phyloP scores from a whole-genome alignment of 2,888 invertebrate species.

The Sipunculus nudus region DNA sequence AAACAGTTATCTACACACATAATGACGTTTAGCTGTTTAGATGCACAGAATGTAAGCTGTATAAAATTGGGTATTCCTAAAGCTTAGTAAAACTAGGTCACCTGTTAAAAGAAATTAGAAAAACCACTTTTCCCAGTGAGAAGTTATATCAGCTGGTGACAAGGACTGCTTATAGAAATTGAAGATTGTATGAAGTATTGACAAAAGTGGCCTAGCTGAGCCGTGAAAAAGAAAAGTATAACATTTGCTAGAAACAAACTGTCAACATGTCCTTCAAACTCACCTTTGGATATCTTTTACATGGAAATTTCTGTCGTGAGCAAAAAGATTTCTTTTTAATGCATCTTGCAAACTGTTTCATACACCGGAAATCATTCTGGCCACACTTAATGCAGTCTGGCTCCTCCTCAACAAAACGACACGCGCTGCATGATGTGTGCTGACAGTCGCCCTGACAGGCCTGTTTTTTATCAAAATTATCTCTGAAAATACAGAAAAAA shows the following conservation, averaged over 20 bases:
- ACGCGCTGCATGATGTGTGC: conserved; percentile 64
- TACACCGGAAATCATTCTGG: conserved; percentile 59
- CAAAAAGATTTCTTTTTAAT: conserved; percentile 51
- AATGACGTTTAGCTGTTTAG: too few relatives aligned
- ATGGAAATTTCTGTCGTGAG: conserved; percentile 46
- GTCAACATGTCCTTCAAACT: background rate
- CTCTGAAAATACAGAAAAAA: conserved; percentile 42
- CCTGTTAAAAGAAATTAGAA: too few relatives aligned
- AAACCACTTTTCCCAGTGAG: too few relatives aligned
- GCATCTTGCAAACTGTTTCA: conserved; percentile 60
- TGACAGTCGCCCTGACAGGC: conserved; percentile 61
- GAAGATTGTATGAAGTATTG: too few relatives aligned
- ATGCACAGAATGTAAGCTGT: too few relatives aligned
- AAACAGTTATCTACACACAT: too few relatives aligned
- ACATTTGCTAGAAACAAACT: background rate
- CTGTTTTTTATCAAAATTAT: conserved; percentile 48
- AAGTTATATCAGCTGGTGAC: too few relatives aligned
- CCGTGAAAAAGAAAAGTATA: too few relatives aligned
- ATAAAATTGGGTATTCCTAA: too few relatives aligned
- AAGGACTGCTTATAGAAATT: too few relatives aligned
- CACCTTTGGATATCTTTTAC: conserved; percentile 18
- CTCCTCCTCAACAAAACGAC: conserved; percentile 48
- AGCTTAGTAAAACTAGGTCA: too few relatives aligned
- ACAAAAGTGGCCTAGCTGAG: too few relatives aligned
- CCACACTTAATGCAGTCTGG: conserved; percentile 55